Conservation (phyloP, 2,888 invertebrate genomes). For the Xanthostigma xanthostigma region DNA sequence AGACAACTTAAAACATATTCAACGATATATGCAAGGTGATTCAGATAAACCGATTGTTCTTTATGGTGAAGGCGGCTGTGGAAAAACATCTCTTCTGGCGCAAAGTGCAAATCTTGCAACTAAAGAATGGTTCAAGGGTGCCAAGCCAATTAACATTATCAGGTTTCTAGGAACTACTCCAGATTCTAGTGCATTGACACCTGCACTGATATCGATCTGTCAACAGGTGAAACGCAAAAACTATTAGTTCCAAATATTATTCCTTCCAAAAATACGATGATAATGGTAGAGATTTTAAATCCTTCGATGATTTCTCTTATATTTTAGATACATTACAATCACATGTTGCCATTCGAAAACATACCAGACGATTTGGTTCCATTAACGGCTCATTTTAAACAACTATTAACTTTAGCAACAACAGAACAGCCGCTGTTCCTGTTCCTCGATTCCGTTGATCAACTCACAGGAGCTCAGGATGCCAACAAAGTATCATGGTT, state of each 20-base stretch:
- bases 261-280: not conserved
- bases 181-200: conserved; percentile 87
- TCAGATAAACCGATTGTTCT: conserved; percentile 81
- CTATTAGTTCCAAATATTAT: not conserved
- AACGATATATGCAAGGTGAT: conserved; percentile 67
- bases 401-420: conserved; percentile 69
- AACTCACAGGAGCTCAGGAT: conserved; percentile 85
- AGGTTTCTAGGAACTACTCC: conserved; percentile 94
- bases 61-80: conserved; percentile 93
- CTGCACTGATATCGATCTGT: conserved; percentile 87
- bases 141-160: conserved; percentile 72
- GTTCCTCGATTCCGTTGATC: conserved; percentile 93
- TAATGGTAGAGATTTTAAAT: not conserved
- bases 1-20: conserved; percentile 65
- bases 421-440: conserved; percentile 74
- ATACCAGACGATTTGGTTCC: conserved; percentile 95
- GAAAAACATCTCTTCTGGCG: conserved; percentile 89
- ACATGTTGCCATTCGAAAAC: conserved; percentile 77
- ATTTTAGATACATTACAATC: conserved; percentile 76
- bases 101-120: conserved; percentile 76
- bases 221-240: conserved; percentile 57
- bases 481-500: conserved; percentile 94
- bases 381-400: conserved; percentile 90
- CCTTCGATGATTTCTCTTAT: not conserved
- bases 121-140: conserved; percentile 55